Base-by-base conservation (phyloP, 2,888 invertebrate species). In the Strigamia maritima region DNA sequence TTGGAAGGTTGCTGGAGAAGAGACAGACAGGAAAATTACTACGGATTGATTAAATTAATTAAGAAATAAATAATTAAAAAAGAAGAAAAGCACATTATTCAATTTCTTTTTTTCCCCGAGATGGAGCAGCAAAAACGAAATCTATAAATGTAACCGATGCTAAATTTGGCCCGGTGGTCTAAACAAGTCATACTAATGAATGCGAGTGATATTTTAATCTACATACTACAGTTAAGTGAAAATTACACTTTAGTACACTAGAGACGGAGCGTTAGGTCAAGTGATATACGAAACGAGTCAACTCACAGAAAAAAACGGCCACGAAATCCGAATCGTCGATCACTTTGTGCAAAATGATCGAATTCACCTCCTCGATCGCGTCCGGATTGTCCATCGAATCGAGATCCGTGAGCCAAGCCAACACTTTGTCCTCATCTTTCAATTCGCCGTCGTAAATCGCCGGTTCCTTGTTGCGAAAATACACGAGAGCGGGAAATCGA, bases 391-490 rank as follows among this genome's bases (percentile, higher is more conserved):
- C 95, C 94, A 96, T 95, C 83, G 95, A 94, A 89, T 96, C 95
- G 84, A 96, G 90, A 86, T 95, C 95, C 84, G 95, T 95, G 84
- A 96, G 89, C 88, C 96, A 96, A 88, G 95, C 95, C 86, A 96
- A 89, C 83, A 96, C 95, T 86, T 91, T 93, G 87, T 95, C 95
- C 87, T 95, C 95, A 88, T 95, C 94, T 94, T 94, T 95, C 87
- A 95, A 90, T 90, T 96, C 95, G 88, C 94, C 97, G 89, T 97
- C 96, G 88, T 96, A 97, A 86, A 96, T 93, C 87, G 96, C 95
- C 86, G 97, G 96, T 89, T 95, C 94, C 88, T 94, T 95, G 88
- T 97, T 94, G 88, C 97, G 92, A 90, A 96, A 97, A 87, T 97
- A 97, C 84, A 96, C 95, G 88, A 97, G 93, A 84, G 97, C 94